Evolutionary conservation across 1,140 invertebrate species (phyloP).

Genomic region (Zaprionus africanus): DNA sequence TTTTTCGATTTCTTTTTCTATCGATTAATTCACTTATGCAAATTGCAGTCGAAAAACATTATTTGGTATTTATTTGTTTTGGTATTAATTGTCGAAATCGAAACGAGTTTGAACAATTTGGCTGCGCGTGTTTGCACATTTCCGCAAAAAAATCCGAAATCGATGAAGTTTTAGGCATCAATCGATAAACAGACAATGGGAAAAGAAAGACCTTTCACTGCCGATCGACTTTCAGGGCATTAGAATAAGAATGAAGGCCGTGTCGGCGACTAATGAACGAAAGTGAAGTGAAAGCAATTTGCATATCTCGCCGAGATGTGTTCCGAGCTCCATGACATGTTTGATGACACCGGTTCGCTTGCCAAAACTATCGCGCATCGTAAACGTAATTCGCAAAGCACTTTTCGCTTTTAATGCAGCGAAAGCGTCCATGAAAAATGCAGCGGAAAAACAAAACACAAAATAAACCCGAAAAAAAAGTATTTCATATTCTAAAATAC

Average conservation of each 20-base stretch:
- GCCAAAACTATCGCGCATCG: constrained; percentile 21
- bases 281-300: constrained; percentile 82
- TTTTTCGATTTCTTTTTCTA: constrained; percentile 29
- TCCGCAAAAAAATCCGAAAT: constrained; percentile 1
- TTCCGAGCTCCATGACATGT: constrained; percentile 6
- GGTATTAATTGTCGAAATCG: constrained; percentile 68
- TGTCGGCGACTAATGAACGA: constrained; percentile 62
- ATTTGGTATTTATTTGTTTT: constrained; percentile 58
- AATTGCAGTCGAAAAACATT: constrained; percentile 77
- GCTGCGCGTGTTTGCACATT: constrained; percentile 31
- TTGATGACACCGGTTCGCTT: constrained; percentile 59
- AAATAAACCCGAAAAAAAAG: constrained; percentile 31
- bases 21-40: constrained; percentile 56
- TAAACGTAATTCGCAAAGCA: constrained; percentile 29
- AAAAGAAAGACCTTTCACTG: constrained; percentile 59
- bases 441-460: constrained; percentile 34
- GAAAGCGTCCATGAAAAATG: constrained; percentile 65
- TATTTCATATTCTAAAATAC: constrained; percentile 65
- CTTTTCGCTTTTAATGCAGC: constrained; percentile 60
- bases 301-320: constrained; percentile 47
- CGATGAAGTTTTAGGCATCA: constrained; percentile 13
- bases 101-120: constrained; percentile 56
- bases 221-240: constrained; percentile 59
- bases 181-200: constrained; percentile 20
- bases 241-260: constrained; percentile 77